These are phyloP conservation scores for Echeneis naucrates DNA, from an alignment of 2,797 vertebrate genomes.

Conservation along the genomic window DNA sequence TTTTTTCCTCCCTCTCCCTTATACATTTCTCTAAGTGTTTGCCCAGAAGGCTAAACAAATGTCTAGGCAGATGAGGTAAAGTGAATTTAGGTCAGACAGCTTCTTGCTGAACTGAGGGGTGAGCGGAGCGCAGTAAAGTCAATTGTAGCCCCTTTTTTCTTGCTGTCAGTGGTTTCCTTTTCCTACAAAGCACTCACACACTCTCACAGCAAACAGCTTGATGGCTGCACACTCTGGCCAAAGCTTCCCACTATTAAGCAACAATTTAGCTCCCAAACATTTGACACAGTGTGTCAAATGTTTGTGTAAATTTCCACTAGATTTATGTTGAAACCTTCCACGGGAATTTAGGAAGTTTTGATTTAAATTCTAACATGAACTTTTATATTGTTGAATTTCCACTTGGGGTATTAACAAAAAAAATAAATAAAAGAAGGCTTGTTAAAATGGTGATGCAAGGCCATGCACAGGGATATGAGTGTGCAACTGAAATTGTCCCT, in stretches of 20 bases:
- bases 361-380: too few relatives aligned
- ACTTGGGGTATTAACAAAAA: too few relatives aligned
- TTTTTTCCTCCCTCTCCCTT: conserved; percentile 69
- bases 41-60: conserved; percentile 89
- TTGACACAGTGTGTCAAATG: conserved; percentile 69
- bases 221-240: conserved; percentile 8
- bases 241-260: conserved; percentile 30
- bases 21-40: conserved; percentile 88
- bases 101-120: conserved; percentile 78
- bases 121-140: conserved; percentile 76
- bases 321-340: too few relatives aligned
- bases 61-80: conserved; percentile 87
- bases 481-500: too few relatives aligned
- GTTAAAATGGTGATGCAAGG: too few relatives aligned
- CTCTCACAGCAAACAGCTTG: conserved; percentile 21
- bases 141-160: conserved; percentile 69
- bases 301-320: too few relatives aligned
- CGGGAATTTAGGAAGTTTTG: too few relatives aligned
- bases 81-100: conserved; percentile 86
- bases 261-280: conserved; percentile 38
- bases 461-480: too few relatives aligned
- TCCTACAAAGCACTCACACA: conserved; percentile 56
- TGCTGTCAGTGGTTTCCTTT: conserved; percentile 57
- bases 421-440: too few relatives aligned
- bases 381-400: too few relatives aligned